Percentiles rank a stretch among this genome's conserved stretches.
Evolutionary conservation across 2,113 vertebrate genomes (phyloP).

Genomic region (Laticauda laticaudata): DNA sequence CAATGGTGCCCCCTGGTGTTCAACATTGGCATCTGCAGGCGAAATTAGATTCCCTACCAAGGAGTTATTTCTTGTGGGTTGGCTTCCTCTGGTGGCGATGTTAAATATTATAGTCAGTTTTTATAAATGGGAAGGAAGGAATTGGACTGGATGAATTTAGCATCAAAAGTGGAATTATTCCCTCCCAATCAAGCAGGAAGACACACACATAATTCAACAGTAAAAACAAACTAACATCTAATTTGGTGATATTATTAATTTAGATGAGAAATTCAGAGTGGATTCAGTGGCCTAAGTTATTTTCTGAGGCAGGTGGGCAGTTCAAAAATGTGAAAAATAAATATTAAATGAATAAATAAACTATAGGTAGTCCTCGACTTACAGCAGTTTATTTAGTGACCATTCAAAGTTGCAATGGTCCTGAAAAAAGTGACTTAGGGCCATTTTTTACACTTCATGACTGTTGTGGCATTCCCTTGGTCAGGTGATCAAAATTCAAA

Average conservation of each 20-base stretch:
- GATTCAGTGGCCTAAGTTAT: not conserved
- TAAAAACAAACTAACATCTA: not conserved
- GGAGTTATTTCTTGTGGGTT: not conserved
- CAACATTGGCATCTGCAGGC: not conserved
- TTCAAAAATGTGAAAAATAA: too few species aligned
- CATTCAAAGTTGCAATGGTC: too few species aligned
- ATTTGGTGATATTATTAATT: not conserved
- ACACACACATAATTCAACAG: not conserved
- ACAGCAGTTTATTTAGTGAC: too few species aligned
- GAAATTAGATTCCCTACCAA: too few species aligned
- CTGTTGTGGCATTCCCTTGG: too few species aligned
- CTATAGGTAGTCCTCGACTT: too few species aligned
- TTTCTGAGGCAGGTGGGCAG: too few species aligned
- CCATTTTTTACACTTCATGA: too few species aligned
- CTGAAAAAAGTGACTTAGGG: too few species aligned
- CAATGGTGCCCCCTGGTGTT: not conserved
- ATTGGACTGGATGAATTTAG: not conserved
- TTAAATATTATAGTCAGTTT: not conserved
- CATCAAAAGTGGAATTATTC: not conserved
- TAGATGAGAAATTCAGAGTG: not conserved
- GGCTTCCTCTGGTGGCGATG: not conserved
- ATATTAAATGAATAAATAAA: too few species aligned
- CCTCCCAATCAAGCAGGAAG: not conserved
- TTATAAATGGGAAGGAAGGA: not conserved
- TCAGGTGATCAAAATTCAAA: too few species aligned